Conservation (phyloP, 2,797 vertebrate genomes). For the Australoheros facetus region DNA sequence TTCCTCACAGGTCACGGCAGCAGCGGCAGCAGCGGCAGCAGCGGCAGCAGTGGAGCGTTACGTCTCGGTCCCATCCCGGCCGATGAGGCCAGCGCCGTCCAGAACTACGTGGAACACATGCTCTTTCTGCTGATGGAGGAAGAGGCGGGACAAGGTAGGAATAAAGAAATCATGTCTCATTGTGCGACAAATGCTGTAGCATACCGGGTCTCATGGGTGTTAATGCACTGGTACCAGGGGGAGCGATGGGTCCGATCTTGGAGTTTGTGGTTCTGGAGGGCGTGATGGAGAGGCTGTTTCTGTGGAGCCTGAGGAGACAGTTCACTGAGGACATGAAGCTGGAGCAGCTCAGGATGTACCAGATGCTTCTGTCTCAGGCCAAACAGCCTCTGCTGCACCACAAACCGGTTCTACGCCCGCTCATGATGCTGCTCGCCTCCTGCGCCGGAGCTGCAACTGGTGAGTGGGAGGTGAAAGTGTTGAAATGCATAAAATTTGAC, state of each 20-base stretch:
- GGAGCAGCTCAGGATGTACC: constrained; percentile 94
- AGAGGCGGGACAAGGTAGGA: constrained; percentile 75
- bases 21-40: background rate
- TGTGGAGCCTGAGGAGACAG: constrained; percentile 93
- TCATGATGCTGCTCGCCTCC: constrained; percentile 93
- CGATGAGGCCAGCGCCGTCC: constrained; percentile 94
- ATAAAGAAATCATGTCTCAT: too few species aligned
- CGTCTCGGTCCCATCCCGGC: constrained; percentile 79
- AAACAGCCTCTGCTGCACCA: constrained; percentile 94
- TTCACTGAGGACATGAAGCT: constrained; percentile 96
- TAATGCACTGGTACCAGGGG: constrained; percentile 55
- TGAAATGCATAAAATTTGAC: background rate
- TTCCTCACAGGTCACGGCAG: constrained; percentile 64
- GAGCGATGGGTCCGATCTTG: constrained; percentile 94
- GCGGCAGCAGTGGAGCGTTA: background rate
- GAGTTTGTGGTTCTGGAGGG: constrained; percentile 96
- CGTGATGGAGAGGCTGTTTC: constrained; percentile 95
- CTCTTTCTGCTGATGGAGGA: constrained; percentile 95
- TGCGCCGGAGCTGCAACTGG: constrained; percentile 80
- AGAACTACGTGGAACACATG: constrained; percentile 98
- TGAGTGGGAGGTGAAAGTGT: background rate
- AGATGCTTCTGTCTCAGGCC: constrained; percentile 90
- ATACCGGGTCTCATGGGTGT: fast-evolving
- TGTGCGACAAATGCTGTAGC: fast-evolving
- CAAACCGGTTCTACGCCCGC: constrained; percentile 91